Evolutionary conservation across 2,888 invertebrate genomes (phyloP).

Genomic region (Chrysopilus asiliformis): DNA sequence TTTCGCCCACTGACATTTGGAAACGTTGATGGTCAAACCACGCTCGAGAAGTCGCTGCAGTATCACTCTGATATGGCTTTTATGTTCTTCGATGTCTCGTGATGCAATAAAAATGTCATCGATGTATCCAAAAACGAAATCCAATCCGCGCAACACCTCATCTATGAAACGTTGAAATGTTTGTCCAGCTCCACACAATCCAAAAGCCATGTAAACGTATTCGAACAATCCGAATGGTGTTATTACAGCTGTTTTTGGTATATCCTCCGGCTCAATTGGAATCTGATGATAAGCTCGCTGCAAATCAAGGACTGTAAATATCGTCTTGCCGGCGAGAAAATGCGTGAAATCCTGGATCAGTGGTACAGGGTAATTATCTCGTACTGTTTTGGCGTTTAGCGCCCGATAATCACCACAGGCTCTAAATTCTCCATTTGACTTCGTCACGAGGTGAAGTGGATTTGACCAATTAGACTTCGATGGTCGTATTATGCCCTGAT

Average conservation of each 20-base stretch:
- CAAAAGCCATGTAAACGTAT: conserved; percentile 23
- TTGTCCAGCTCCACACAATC: conserved; percentile 17
- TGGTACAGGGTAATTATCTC: background rate
- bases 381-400: background rate
- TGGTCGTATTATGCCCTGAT: too few species aligned
- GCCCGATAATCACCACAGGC: background rate
- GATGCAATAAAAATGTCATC: background rate
- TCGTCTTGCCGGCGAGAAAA: background rate
- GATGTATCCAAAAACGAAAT: background rate
- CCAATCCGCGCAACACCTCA: background rate
- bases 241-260: conserved; percentile 15
- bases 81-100: background rate
- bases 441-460: conserved; percentile 25
- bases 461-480: conserved; percentile 29
- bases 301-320: background rate
- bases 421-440: too few species aligned
- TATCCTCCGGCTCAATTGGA: background rate
- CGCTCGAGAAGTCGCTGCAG: background rate
- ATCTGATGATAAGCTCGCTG: background rate
- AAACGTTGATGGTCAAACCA: background rate
- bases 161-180: background rate
- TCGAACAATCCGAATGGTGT: conserved; percentile 28
- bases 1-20: background rate
- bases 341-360: background rate
- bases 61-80: background rate